Evolutionary conservation across 1,140 invertebrate genomes (phyloP).

Genomic region (Drosophila grimshawi): DNA sequence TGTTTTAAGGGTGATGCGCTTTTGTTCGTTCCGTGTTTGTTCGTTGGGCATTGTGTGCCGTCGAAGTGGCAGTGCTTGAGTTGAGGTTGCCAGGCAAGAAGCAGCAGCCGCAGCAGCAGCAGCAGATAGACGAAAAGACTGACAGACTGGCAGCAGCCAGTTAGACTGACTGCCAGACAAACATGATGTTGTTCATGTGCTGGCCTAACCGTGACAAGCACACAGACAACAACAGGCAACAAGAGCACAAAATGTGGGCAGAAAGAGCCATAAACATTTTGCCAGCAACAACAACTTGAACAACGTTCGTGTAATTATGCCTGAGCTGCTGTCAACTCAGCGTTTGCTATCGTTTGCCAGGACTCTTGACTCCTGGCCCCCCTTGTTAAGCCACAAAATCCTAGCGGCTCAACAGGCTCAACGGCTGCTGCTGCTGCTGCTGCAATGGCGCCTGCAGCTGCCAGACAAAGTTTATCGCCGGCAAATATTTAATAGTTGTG

Average conservation of each 20-base stretch:
- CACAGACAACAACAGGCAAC: slow-evolving; percentile 31
- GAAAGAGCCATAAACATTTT: slow-evolving; percentile 67
- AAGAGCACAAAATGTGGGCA: slow-evolving; percentile 41
- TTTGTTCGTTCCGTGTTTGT: slow-evolving; percentile 54
- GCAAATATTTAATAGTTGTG: not conserved
- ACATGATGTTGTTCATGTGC: slow-evolving; percentile 28
- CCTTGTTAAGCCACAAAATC: slow-evolving; percentile 18
- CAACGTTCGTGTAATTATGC: slow-evolving; percentile 72
- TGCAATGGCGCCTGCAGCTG: slow-evolving; percentile 12
- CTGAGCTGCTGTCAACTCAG: slow-evolving; percentile 37
- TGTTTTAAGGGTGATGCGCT: slow-evolving; percentile 74
- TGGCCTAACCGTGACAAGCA: slow-evolving; percentile 33
- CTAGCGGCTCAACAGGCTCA: slow-evolving; percentile 25
- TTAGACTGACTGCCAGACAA: slow-evolving; percentile 12
- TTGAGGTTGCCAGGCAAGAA: slow-evolving; percentile 60
- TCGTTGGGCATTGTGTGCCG: slow-evolving; percentile 48
- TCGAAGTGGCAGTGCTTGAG: slow-evolving; percentile 70
- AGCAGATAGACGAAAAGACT: slow-evolving; percentile 14
- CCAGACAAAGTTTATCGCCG: slow-evolving; percentile 11
- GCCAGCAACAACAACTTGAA: slow-evolving; percentile 41
- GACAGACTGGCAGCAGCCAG: slow-evolving; percentile 3
- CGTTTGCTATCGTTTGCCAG: not conserved
- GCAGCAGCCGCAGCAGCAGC: slow-evolving; percentile 26
- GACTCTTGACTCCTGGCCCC: slow-evolving; percentile 16
- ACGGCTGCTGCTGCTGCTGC: not conserved